These are phyloP conservation scores for Syngnathus acus DNA, from an alignment of 2,797 vertebrate genomes.

Conservation along the genomic window DNA sequence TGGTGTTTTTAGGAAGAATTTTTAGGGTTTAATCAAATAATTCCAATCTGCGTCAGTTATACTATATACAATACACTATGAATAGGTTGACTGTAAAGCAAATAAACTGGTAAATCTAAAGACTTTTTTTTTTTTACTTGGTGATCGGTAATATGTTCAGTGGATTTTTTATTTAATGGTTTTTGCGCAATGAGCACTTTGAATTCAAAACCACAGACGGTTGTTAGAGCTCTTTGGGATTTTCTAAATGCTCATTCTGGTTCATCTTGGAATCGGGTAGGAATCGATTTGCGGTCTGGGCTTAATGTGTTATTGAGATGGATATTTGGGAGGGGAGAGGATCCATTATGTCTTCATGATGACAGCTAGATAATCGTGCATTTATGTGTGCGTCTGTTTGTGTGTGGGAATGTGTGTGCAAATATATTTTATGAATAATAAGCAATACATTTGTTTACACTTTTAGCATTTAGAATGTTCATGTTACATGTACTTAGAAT, in stretches of 20 bases:
- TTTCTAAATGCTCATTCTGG: not conserved
- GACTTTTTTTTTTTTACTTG: too few relatives aligned
- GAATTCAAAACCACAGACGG: not conserved
- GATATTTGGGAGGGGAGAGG: not conserved
- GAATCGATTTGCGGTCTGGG: not conserved
- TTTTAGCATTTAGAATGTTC: too few relatives aligned
- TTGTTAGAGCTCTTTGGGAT: not conserved
- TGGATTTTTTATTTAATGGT: not conserved
- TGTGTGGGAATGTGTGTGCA: not conserved
- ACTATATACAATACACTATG: too few relatives aligned
- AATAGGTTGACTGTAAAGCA: too few relatives aligned
- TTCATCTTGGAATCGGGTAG: not conserved
- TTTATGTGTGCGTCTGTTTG: not conserved
- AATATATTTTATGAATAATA: too few relatives aligned
- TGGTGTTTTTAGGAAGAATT: too few relatives aligned
- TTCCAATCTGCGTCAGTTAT: too few relatives aligned
- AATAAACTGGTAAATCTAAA: too few relatives aligned
- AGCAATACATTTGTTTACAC: too few relatives aligned
- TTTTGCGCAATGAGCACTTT: conserved; percentile 1
- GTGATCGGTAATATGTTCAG: not conserved
- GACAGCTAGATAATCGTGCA: not conserved
- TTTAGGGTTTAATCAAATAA: too few relatives aligned
- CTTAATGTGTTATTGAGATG: not conserved
- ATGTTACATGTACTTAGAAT: too few relatives aligned
- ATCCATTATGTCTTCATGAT: not conserved